Conservation (phyloP, 2,113 vertebrate genomes). For the Halichoerus grypus region DNA sequence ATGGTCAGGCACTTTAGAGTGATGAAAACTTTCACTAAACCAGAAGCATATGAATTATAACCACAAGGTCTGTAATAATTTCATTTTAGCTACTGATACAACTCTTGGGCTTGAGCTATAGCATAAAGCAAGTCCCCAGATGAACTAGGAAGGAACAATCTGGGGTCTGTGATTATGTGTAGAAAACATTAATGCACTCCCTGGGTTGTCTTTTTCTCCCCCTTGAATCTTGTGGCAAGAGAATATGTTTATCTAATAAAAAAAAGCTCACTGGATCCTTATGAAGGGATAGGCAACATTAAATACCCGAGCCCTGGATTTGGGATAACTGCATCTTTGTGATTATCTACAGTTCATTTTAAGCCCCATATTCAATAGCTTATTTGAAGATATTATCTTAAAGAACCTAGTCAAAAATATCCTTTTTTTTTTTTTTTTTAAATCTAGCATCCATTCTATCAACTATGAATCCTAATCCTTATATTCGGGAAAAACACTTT, state of each 20-base stretch:
- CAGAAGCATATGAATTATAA: slow-evolving; percentile 48
- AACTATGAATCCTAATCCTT: background rate
- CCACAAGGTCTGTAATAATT: slow-evolving; percentile 23
- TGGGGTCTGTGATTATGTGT: background rate
- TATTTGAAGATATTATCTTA: background rate
- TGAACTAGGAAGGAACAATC: background rate
- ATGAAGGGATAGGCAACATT: background rate
- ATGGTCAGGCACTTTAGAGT: slow-evolving; percentile 49
- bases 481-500: background rate
- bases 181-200: background rate
- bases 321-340: background rate
- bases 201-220: background rate
- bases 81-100: slow-evolving; percentile 40
- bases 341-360: background rate
- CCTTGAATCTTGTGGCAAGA: background rate
- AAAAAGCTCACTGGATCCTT: background rate
- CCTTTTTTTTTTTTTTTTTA: background rate
- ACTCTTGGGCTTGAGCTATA: background rate
- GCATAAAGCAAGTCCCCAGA: slow-evolving; percentile 4
- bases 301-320: background rate
- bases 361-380: background rate
- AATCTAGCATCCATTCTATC: background rate
- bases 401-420: background rate
- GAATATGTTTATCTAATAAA: background rate
- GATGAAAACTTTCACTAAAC: slow-evolving; percentile 60